Conservation (phyloP, 2,113 vertebrate species). For the Microcebus jonahi region DNA sequence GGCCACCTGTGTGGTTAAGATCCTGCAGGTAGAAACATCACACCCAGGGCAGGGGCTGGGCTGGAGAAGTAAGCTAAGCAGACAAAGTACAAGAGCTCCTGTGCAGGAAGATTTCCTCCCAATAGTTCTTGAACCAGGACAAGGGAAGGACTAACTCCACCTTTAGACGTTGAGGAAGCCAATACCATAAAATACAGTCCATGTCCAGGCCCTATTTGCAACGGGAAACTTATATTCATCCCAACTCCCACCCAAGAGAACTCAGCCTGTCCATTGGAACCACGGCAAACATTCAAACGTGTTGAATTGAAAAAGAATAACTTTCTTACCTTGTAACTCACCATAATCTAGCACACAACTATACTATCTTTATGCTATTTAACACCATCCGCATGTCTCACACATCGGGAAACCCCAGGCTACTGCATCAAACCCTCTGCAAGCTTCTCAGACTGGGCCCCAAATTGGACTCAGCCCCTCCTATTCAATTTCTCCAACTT, state of each 20-base stretch:
- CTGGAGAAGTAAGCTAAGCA: background rate
- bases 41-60: background rate
- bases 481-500: background rate
- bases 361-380: background rate
- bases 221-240: background rate
- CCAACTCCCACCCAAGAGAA: background rate
- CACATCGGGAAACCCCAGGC: background rate
- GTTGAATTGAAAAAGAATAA: background rate
- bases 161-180: background rate
- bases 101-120: background rate
- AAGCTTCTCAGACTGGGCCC: background rate
- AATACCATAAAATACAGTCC: background rate
- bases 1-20: background rate
- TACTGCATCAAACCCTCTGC: background rate
- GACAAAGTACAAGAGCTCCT: background rate
- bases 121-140: background rate
- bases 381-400: too few species aligned
- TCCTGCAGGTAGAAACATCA: background rate
- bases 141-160: background rate
- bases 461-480: background rate
- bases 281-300: background rate
- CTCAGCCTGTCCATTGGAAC: background rate
- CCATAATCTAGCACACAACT: background rate
- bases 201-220: background rate
- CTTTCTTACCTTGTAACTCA: background rate